A percentile compares a stretch with the other conserved stretches of the same genome.
phyloP scores from a whole-genome alignment of 2,888 invertebrate species.

The Stratiomys singularior region DNA sequence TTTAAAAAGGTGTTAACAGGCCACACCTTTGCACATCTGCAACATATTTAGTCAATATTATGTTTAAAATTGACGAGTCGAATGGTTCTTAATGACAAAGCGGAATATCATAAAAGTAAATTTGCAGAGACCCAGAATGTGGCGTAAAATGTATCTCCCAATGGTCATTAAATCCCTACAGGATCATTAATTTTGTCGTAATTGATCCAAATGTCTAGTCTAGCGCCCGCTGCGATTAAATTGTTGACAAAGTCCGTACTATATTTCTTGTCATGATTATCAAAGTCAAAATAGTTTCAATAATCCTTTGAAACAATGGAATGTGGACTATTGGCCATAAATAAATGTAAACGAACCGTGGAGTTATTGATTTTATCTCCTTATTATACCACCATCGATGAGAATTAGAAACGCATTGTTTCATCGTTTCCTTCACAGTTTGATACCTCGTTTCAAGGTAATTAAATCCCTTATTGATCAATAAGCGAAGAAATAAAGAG shows the following conservation, averaged over 20 bases:
- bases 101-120: conserved; percentile 24
- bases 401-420: not conserved
- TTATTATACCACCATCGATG: conserved; percentile 36
- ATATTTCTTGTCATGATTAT: conserved; percentile 19
- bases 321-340: no score
- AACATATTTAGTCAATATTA: not conserved
- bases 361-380: conserved; percentile 14
- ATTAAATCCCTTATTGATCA: conserved; percentile 14
- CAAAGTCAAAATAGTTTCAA: not conserved
- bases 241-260: conserved; percentile 25
- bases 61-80: not conserved
- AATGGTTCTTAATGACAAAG: conserved; percentile 42
- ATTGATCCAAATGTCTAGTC: conserved; percentile 4
- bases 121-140: not conserved
- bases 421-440: not conserved
- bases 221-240: not conserved
- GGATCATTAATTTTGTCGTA: conserved; percentile 1
- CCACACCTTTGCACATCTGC: conserved; percentile 41
- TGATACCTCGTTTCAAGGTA: conserved; percentile 19
- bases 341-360: no score
- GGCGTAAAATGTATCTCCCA: conserved; percentile 34
- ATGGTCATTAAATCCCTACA: not conserved
- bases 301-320: conserved; percentile 1
- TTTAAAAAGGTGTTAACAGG: conserved; percentile 52
- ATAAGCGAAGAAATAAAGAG: conserved; percentile 21